A percentile compares a stretch with the other conserved stretches of the same genome.
These are phyloP conservation scores for Malurus splendens DNA, from an alignment of 2,797 vertebrate species.

Conservation along the genomic window DNA sequence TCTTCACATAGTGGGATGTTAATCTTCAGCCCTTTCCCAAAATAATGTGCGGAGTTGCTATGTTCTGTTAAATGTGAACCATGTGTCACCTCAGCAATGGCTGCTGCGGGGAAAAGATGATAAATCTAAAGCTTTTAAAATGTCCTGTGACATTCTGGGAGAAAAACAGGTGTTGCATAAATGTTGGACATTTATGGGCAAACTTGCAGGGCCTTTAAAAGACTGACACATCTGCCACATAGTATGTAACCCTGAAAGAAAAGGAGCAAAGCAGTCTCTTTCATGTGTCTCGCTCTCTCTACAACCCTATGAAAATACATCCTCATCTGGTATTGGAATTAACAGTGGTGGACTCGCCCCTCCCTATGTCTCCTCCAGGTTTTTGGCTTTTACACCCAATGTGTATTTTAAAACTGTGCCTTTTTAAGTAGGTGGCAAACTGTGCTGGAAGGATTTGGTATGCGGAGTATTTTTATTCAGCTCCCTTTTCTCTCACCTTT, in stretches of 20 bases:
- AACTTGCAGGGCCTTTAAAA: slow-evolving; percentile 55
- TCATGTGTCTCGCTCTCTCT: slow-evolving; percentile 36
- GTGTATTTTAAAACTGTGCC: slow-evolving; percentile 47
- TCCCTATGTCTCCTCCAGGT: slow-evolving; percentile 34
- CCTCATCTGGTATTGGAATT: slow-evolving; percentile 64
- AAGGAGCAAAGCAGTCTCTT: slow-evolving; percentile 37
- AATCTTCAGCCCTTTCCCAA: slow-evolving; percentile 54
- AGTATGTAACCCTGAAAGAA: slow-evolving; percentile 50
- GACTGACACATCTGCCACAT: slow-evolving; percentile 59
- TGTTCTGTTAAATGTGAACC: slow-evolving; percentile 56
- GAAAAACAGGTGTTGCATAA: slow-evolving; percentile 65
- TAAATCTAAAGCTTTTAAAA: slow-evolving; percentile 62
- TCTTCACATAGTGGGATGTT: slow-evolving; percentile 44
- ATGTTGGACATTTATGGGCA: slow-evolving; percentile 58
- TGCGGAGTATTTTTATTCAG: slow-evolving; percentile 35
- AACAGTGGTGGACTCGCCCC: neutral
- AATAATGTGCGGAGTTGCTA: slow-evolving; percentile 41
- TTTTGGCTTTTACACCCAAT: slow-evolving; percentile 53
- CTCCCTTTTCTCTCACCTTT: slow-evolving; percentile 46
- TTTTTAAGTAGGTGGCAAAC: slow-evolving; percentile 62
- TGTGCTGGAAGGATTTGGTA: slow-evolving; percentile 48
- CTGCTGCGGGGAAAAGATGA: slow-evolving; percentile 27
- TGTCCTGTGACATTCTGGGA: slow-evolving; percentile 41
- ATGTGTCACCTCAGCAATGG: slow-evolving; percentile 54
- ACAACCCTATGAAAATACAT: slow-evolving; percentile 26